Evolutionary conservation across 2,113 vertebrate genomes (phyloP).

Genomic region (Helogale parvula): DNA sequence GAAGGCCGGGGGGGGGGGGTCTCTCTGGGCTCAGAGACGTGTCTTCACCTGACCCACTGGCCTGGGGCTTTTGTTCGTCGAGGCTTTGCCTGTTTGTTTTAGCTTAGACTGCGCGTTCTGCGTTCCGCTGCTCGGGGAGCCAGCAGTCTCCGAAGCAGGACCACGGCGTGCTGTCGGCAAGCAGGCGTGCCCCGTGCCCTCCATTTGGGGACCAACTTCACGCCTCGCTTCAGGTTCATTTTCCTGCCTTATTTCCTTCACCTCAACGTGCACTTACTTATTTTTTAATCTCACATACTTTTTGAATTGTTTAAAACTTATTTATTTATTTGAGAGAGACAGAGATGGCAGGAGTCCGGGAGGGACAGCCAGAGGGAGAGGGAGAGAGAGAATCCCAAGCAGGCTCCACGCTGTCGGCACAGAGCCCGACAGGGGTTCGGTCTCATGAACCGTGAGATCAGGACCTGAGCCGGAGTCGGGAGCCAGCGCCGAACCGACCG

Average conservation of each 20-base stretch:
- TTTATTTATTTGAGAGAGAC: too few relatives aligned
- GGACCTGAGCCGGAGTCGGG: too few relatives aligned
- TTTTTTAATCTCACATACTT: too few relatives aligned
- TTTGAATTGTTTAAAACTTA: too few relatives aligned
- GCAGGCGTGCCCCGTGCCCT: rapidly evolving
- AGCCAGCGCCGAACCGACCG: too few relatives aligned
- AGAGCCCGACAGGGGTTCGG: too few relatives aligned
- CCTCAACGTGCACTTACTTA: rapidly evolving
- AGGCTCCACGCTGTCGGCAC: too few relatives aligned
- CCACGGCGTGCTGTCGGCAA: rapidly evolving
- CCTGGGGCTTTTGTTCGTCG: rapidly evolving
- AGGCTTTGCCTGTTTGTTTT: not conserved
- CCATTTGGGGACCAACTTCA: rapidly evolving
- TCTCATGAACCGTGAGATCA: too few relatives aligned
- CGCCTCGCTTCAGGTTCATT: not conserved
- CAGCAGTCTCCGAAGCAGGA: rapidly evolving
- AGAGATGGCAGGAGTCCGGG: too few relatives aligned
- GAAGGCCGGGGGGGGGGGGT: rapidly evolving
- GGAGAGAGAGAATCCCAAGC: too few relatives aligned
- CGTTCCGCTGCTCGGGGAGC: rapidly evolving
- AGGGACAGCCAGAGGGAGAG: too few relatives aligned
- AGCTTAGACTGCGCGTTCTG: rapidly evolving
- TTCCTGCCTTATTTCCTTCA: not conserved
- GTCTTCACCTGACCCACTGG: not conserved
- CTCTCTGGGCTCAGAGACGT: not conserved